These are phyloP conservation scores for Lonchura striata DNA, from an alignment of 2,113 vertebrate genomes.

Conservation along the genomic window DNA sequence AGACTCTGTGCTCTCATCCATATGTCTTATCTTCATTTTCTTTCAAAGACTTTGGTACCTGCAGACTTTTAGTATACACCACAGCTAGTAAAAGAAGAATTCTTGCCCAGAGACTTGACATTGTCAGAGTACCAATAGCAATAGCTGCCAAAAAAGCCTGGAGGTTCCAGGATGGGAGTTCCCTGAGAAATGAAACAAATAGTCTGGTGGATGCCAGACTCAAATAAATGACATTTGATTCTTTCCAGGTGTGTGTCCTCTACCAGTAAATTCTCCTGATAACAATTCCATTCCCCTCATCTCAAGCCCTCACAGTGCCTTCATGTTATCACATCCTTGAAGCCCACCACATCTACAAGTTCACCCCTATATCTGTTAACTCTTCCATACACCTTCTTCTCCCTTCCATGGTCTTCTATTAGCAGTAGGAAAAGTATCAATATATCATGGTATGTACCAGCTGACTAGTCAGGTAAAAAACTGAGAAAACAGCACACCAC, in stretches of 20 bases:
- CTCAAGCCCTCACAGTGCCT: neutral
- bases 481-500: neutral
- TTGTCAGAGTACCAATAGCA: neutral
- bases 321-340: neutral
- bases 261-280: neutral
- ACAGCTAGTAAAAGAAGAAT: neutral
- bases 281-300: neutral
- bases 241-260: neutral
- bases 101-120: neutral
- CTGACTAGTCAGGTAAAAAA: neutral
- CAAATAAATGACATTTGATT: neutral
- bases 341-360: neutral
- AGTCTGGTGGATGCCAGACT: neutral
- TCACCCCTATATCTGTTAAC: neutral
- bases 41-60: neutral
- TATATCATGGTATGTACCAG: neutral
- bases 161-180: neutral
- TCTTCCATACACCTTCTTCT: neutral
- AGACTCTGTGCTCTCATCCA: neutral
- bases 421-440: neutral
- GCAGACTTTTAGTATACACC: neutral
- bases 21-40: neutral
- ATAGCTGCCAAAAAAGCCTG: neutral
- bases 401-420: neutral
- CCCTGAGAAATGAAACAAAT: slow-evolving; percentile 6